phyloP scores from a whole-genome alignment of 2,113 vertebrate genomes.

The Albula goreensis region DNA sequence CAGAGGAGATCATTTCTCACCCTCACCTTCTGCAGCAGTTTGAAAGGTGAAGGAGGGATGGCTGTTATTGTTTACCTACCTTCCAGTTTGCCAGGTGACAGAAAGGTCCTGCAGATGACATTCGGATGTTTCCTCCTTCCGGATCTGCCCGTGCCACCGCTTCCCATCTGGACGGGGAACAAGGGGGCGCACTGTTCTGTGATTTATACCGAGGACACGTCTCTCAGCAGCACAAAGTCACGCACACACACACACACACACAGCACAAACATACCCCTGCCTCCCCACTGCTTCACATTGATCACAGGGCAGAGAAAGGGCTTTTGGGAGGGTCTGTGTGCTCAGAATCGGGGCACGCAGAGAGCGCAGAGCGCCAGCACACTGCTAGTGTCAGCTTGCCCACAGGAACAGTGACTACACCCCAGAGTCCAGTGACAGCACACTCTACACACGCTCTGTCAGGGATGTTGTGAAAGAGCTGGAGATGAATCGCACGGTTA shows the following conservation, averaged over 20 bases:
- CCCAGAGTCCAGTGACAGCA: conserved; percentile 59
- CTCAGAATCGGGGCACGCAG: conserved; percentile 53
- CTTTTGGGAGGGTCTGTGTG: conserved; percentile 23
- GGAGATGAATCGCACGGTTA: conserved; percentile 37
- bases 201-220: conserved; percentile 39
- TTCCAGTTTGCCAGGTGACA: conserved; percentile 46
- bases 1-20: too few species aligned
- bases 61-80: conserved; percentile 28
- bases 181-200: conserved; percentile 48
- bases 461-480: conserved; percentile 64
- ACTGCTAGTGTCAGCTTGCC: conserved; percentile 64
- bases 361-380: conserved; percentile 50
- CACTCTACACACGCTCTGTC: conserved; percentile 56
- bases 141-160: conserved; percentile 54
- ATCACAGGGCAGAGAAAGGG: conserved; percentile 35
- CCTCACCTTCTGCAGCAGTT: too few species aligned
- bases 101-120: conserved; percentile 52
- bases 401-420: conserved; percentile 56
- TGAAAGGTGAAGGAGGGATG: too few species aligned
- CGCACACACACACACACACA: conserved; percentile 53
- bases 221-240: conserved; percentile 55
- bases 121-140: conserved; percentile 47
- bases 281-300: conserved; percentile 35
- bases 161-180: conserved; percentile 67
- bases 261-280: conserved; percentile 19